phyloP scores from a whole-genome alignment of 2,888 invertebrate species.

The Temnothorax unifasciatus region DNA sequence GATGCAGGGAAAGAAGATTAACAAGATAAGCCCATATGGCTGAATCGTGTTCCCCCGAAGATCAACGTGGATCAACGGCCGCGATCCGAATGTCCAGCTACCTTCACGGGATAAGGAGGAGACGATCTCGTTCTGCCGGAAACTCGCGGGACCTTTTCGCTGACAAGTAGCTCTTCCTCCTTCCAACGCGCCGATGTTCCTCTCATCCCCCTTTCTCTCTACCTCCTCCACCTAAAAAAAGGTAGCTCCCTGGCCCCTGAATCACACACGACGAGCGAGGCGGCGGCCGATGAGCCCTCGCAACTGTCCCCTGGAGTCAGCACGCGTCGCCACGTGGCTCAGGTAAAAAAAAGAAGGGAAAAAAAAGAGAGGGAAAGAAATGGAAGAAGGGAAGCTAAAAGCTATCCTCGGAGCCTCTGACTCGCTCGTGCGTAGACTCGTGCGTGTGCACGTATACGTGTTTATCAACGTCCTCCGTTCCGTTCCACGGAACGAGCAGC shows the following conservation, averaged over 20 bases:
- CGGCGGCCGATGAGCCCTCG: slow-evolving; percentile 67
- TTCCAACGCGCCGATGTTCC: background rate
- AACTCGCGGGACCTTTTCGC: slow-evolving; percentile 14
- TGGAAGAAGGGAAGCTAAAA: slow-evolving; percentile 62
- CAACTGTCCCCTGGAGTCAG: slow-evolving; percentile 74
- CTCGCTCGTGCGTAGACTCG: slow-evolving; percentile 39
- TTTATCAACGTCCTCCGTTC: slow-evolving; percentile 32
- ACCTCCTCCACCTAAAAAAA: slow-evolving; percentile 28
- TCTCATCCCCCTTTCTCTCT: background rate
- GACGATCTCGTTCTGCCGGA: background rate
- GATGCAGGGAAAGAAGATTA: background rate
- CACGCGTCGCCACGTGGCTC: slow-evolving; percentile 80
- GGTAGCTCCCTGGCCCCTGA: slow-evolving; percentile 40
- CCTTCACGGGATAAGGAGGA: background rate
- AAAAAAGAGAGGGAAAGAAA: slow-evolving; percentile 49
- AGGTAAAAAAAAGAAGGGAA: slow-evolving; percentile 74
- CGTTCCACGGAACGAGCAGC: slow-evolving; percentile 30
- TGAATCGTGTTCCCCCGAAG: slow-evolving; percentile 2
- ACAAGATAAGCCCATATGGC: slow-evolving; percentile 3
- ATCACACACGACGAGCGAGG: slow-evolving; percentile 72
- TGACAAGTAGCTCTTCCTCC: background rate
- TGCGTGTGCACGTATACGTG: slow-evolving; percentile 1
- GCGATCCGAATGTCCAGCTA: background rate
- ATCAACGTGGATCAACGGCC: background rate
- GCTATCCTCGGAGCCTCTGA: slow-evolving; percentile 64